phyloP scores from a whole-genome alignment of 1,140 invertebrate species.

The Heliconius melpomene region DNA sequence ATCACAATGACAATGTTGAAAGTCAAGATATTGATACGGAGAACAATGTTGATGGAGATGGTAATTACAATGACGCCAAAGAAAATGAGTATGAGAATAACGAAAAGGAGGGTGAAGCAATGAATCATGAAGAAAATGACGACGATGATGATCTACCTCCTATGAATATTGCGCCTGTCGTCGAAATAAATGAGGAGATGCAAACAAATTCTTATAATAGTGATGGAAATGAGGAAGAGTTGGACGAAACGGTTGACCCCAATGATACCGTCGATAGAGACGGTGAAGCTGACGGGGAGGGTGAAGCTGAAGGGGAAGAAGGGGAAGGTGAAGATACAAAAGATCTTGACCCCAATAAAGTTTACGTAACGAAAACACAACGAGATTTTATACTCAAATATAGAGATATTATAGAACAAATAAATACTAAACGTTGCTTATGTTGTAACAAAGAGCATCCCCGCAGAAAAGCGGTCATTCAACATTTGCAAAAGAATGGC shows the following conservation, averaged over 20 bases:
- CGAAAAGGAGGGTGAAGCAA: conserved; percentile 44
- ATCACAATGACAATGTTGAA: conserved; percentile 50
- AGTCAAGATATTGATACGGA: conserved; percentile 49
- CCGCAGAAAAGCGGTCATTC: conserved; percentile 77
- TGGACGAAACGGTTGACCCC: conserved; percentile 62
- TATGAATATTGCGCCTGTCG: conserved; percentile 65
- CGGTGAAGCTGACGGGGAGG: conserved; percentile 59
- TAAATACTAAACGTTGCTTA: conserved; percentile 77
- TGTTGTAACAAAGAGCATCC: conserved; percentile 77
- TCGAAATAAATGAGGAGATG: conserved; percentile 76
- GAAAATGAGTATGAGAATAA: conserved; percentile 46
- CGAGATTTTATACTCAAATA: conserved; percentile 76
- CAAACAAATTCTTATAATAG: conserved; percentile 65
- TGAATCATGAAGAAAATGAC: conserved; percentile 55
- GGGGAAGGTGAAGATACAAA: conserved; percentile 37
- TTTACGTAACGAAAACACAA: conserved; percentile 75
- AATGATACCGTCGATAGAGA: conserved; percentile 62
- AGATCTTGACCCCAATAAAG: conserved; percentile 68
- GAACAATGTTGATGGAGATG: conserved; percentile 42
- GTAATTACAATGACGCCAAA: conserved; percentile 45
- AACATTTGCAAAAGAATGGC: conserved; percentile 79
- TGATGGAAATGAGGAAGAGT: conserved; percentile 64
- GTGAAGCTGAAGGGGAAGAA: conserved; percentile 49
- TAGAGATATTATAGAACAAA: conserved; percentile 77
- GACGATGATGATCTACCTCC: conserved; percentile 68